A percentile compares a stretch with the other conserved stretches of the same genome.
phyloP scores from a whole-genome alignment of 1,140 invertebrate species.

The Hyphantria cunea region DNA sequence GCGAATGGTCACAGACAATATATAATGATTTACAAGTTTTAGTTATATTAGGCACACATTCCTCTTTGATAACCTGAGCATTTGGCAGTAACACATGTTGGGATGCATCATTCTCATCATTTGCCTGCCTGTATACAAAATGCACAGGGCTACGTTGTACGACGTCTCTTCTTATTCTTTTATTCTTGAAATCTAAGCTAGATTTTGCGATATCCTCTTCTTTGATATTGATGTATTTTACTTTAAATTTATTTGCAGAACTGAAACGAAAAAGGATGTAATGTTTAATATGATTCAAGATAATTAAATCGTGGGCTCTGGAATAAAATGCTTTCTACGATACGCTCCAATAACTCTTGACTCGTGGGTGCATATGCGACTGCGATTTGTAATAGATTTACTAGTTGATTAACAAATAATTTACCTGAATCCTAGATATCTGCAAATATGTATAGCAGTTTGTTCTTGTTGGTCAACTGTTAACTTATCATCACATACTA shows the following conservation, averaged over 20 bases:
- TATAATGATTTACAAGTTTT: slow-evolving; percentile 72
- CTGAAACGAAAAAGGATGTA: slow-evolving; percentile 45
- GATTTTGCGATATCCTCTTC: slow-evolving; percentile 40
- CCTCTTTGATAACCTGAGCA: slow-evolving; percentile 61
- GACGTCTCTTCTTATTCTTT: slow-evolving; percentile 44
- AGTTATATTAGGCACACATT: slow-evolving; percentile 69
- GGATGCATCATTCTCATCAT: slow-evolving; percentile 33
- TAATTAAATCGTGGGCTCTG: too few relatives aligned
- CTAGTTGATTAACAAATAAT: too few relatives aligned
- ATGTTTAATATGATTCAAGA: not conserved
- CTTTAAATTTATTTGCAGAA: slow-evolving; percentile 59
- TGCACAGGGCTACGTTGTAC: slow-evolving; percentile 43
- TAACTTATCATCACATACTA: slow-evolving; percentile 82
- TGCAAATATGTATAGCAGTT: slow-evolving; percentile 80
- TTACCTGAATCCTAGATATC: slow-evolving; percentile 85
- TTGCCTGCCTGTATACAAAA: slow-evolving; percentile 50
- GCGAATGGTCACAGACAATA: slow-evolving; percentile 59
- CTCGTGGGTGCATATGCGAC: too few relatives aligned
- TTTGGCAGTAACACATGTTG: slow-evolving; percentile 53
- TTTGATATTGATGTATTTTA: slow-evolving; percentile 70
- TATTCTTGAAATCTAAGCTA: slow-evolving; percentile 32
- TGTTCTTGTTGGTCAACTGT: slow-evolving; percentile 56
- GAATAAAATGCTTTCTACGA: too few relatives aligned
- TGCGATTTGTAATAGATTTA: too few relatives aligned
- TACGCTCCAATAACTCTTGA: too few relatives aligned